Percentiles rank a stretch among this genome's conserved stretches.
These are phyloP conservation scores for Dryobotodes eremita DNA, from an alignment of 2,888 invertebrate genomes.

Conservation along the genomic window DNA sequence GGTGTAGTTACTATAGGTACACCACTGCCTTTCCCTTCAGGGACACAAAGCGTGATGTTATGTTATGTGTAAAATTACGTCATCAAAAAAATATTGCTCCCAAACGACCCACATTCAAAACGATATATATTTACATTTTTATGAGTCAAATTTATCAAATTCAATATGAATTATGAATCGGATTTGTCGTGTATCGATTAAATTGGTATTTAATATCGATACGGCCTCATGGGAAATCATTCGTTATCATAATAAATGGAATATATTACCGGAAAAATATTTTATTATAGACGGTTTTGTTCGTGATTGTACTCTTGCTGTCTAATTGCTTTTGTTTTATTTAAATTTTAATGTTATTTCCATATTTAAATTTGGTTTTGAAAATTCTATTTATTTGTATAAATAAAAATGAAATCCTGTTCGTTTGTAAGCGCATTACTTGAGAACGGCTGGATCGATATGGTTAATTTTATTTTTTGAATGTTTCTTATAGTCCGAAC, in stretches of 20 bases:
- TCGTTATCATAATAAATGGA: slow-evolving; percentile 71
- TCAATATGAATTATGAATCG: slow-evolving; percentile 73
- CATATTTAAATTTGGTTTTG: slow-evolving; percentile 10
- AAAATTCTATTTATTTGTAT: neutral
- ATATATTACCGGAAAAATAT: slow-evolving; percentile 63
- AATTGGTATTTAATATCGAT: slow-evolving; percentile 78
- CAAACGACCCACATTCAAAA: slow-evolving; percentile 35
- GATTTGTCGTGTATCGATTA: slow-evolving; percentile 75
- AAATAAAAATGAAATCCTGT: no score
- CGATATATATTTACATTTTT: slow-evolving; percentile 59
- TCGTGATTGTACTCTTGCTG: slow-evolving; percentile 43
- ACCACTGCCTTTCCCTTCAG: neutral
- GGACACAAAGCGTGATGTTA: neutral
- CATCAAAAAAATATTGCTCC: slow-evolving; percentile 36
- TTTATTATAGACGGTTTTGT: slow-evolving; percentile 58
- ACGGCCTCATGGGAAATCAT: slow-evolving; percentile 83
- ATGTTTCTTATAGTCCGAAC: neutral
- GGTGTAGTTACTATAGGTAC: neutral
- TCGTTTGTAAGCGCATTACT: neutral
- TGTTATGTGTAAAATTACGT: neutral
- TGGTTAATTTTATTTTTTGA: no score
- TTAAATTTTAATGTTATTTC: neutral
- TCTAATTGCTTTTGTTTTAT: slow-evolving; percentile 49
- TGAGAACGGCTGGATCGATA: no score
- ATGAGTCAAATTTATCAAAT: slow-evolving; percentile 71